Percentiles rank a stretch among this genome's conserved stretches.
These are phyloP conservation scores for Adineta ricciae DNA, from an alignment of 2,888 invertebrate species.

Conservation along the genomic window DNA sequence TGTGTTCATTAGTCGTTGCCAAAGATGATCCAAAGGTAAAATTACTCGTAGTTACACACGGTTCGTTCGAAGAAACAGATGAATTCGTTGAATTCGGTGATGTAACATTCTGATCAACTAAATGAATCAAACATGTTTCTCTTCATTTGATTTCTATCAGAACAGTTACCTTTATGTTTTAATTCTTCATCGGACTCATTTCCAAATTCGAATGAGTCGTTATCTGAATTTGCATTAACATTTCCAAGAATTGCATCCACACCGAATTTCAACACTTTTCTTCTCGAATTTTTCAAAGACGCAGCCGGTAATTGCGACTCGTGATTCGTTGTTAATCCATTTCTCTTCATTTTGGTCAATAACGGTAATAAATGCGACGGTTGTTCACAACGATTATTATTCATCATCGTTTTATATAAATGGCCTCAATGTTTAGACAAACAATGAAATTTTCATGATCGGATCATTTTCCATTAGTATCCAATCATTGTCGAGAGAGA, in stretches of 20 bases:
- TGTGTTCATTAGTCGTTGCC: background rate
- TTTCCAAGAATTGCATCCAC: slow-evolving; percentile 1
- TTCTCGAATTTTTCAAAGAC: background rate
- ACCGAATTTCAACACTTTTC: background rate
- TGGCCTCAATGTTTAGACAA: background rate
- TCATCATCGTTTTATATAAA: background rate
- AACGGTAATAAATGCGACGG: background rate
- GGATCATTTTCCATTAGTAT: background rate
- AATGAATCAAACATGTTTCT: background rate
- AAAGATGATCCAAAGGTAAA: background rate
- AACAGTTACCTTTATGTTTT: background rate
- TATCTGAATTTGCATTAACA: background rate
- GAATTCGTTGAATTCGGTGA: background rate
- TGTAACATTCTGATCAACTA: background rate
- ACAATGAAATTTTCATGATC: background rate
- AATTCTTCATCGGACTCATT: background rate
- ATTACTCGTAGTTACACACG: background rate
- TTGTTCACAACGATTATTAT: background rate
- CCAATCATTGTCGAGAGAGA: slow-evolving; percentile 18
- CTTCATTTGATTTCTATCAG: too few species aligned
- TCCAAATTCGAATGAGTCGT: background rate
- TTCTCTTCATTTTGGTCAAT: background rate
- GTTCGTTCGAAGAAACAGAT: background rate
- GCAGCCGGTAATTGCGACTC: background rate
- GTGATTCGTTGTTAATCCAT: background rate